These are phyloP conservation scores for Laticauda laticaudata DNA, from an alignment of 2,113 vertebrate species.

Conservation along the genomic window DNA sequence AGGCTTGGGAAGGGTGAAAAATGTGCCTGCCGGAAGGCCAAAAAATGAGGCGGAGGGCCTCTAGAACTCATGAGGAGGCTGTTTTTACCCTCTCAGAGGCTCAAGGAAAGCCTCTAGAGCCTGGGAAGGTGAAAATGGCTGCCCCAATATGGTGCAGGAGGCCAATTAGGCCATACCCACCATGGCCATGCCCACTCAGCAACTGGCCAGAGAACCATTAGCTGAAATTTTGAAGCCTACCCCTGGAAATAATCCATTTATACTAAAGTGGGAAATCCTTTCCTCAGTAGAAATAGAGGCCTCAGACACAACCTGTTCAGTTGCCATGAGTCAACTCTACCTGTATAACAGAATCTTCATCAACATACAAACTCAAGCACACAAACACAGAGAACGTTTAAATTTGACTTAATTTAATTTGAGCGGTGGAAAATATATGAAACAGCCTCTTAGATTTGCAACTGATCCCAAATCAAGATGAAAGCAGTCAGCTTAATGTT, in stretches of 20 bases:
- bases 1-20: too few species aligned
- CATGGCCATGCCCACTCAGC: too few species aligned
- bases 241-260: not conserved
- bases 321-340: not conserved
- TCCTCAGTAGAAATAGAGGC: not conserved
- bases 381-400: not conserved
- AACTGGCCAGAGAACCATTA: too few species aligned
- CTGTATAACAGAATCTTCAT: not conserved
- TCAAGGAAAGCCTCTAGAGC: too few species aligned
- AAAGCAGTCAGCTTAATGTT: not conserved
- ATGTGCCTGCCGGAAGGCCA: too few species aligned
- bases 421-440: not conserved
- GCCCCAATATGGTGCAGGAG: too few species aligned
- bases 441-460: not conserved
- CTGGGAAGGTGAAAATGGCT: too few species aligned
- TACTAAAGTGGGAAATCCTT: not conserved
- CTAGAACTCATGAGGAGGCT: too few species aligned
- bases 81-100: too few species aligned
- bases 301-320: not conserved
- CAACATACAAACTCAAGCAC: not conserved
- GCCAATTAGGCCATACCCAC: too few species aligned
- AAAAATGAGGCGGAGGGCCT: too few species aligned
- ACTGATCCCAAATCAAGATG: not conserved
- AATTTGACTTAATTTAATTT: not conserved
- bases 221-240: too few species aligned